Evolutionary conservation across 1,140 invertebrate species (phyloP).

Genomic region (Branchinecta lindahli): DNA sequence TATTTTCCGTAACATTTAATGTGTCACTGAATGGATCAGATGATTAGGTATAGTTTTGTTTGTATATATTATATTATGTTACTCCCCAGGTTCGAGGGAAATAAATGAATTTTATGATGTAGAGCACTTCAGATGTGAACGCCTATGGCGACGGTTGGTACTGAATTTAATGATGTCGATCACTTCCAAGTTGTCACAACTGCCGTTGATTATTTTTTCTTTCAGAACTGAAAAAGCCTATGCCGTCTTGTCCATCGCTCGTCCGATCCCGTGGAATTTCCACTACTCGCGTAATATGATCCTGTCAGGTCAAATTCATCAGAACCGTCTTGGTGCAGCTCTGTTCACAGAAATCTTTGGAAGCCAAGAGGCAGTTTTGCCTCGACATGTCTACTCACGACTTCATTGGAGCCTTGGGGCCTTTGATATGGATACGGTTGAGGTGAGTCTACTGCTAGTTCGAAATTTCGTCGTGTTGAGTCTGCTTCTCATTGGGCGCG

Average conservation of each 20-base stretch:
- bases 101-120: no score
- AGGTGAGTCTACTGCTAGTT: slow-evolving; percentile 11
- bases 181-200: no score
- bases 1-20: no score
- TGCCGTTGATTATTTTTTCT: neutral
- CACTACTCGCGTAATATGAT: slow-evolving; percentile 3
- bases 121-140: no score
- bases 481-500: no score
- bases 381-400: slow-evolving; percentile 13
- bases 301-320: neutral
- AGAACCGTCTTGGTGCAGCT: slow-evolving; percentile 14
- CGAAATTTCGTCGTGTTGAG: neutral
- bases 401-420: slow-evolving; percentile 16
- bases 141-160: no score
- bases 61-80: no score
- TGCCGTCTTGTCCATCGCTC: neutral
- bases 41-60: no score
- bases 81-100: no score
- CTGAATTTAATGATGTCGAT: no score
- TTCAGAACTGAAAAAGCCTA: slow-evolving; percentile 3
- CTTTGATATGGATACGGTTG: slow-evolving; percentile 12
- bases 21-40: no score
- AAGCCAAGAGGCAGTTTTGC: slow-evolving; percentile 15
- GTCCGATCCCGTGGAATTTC: neutral
- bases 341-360: slow-evolving; percentile 16